phyloP scores from a whole-genome alignment of 2,888 invertebrate genomes.

The Spilarctia lutea region DNA sequence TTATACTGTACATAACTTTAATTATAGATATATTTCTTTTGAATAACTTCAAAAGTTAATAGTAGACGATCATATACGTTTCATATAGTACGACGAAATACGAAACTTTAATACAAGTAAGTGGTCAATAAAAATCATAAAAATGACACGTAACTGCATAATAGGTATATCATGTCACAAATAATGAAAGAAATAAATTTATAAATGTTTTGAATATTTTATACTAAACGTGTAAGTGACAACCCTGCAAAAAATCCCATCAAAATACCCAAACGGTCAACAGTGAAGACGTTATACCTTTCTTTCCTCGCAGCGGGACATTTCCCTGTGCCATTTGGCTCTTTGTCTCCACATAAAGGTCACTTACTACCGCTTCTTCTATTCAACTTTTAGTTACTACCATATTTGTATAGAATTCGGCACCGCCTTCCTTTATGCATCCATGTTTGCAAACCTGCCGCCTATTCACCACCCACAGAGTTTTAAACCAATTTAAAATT shows the following conservation, averaged over 20 bases:
- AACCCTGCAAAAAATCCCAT: conserved; percentile 65
- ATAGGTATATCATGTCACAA: neutral
- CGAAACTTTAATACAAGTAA: neutral
- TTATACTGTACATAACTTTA: neutral
- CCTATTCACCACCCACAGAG: conserved; percentile 80
- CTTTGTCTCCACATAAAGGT: conserved; percentile 75
- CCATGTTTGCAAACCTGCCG: conserved; percentile 82
- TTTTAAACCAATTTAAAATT: conserved; percentile 44
- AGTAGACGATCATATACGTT: neutral
- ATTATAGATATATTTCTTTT: neutral
- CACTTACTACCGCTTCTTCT: conserved; percentile 69
- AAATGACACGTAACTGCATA: neutral
- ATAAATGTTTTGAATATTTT: neutral
- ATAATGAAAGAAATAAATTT: neutral
- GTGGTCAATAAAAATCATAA: neutral
- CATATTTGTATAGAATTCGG: conserved; percentile 68
- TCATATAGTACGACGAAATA: neutral
- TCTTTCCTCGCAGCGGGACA: conserved; percentile 73
- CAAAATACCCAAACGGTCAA: conserved; percentile 69
- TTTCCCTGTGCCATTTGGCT: conserved; percentile 68
- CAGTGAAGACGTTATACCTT: conserved; percentile 74
- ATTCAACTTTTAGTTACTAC: conserved; percentile 67
- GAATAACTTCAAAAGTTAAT: neutral
- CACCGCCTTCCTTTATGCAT: conserved; percentile 71
- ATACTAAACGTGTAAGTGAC: conserved; percentile 30